Conservation (phyloP, 1,140 invertebrate species). For the Oryctes rhinoceros region DNA sequence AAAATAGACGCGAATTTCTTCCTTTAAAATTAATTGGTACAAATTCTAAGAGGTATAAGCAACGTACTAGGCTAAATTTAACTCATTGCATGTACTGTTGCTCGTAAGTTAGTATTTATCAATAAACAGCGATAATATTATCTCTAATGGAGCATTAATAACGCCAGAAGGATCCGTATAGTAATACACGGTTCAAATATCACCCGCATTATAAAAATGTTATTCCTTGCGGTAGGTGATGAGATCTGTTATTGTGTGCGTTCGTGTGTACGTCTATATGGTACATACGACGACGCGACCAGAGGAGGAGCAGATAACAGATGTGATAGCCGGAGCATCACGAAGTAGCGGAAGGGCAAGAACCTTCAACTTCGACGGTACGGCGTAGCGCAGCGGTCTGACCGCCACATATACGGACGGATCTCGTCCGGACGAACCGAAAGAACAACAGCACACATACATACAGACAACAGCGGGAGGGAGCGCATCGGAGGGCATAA, state of each 20-base stretch:
- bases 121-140: too few species aligned
- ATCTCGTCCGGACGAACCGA: slow-evolving; percentile 3
- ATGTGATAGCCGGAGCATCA: slow-evolving; percentile 36
- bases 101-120: too few species aligned
- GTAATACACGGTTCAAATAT: not conserved
- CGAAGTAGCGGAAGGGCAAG: slow-evolving; percentile 39
- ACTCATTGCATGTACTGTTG: too few species aligned
- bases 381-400: not conserved
- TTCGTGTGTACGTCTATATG: not conserved
- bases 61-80: too few species aligned
- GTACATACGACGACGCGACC: not conserved
- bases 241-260: not conserved
- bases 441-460: slow-evolving; percentile 25
- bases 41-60: too few species aligned
- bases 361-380: slow-evolving; percentile 31
- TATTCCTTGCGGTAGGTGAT: slow-evolving; percentile 32
- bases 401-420: not conserved
- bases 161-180: too few species aligned
- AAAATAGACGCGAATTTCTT: too few species aligned
- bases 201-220: slow-evolving; percentile 24
- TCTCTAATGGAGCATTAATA: too few species aligned
- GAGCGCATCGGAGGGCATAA: slow-evolving; percentile 3
- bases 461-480: not conserved
- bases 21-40: not conserved
- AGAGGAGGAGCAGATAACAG: not conserved